Base-by-base conservation (phyloP, 2,888 invertebrate genomes). In the Xanthorhoe spadicearia region DNA sequence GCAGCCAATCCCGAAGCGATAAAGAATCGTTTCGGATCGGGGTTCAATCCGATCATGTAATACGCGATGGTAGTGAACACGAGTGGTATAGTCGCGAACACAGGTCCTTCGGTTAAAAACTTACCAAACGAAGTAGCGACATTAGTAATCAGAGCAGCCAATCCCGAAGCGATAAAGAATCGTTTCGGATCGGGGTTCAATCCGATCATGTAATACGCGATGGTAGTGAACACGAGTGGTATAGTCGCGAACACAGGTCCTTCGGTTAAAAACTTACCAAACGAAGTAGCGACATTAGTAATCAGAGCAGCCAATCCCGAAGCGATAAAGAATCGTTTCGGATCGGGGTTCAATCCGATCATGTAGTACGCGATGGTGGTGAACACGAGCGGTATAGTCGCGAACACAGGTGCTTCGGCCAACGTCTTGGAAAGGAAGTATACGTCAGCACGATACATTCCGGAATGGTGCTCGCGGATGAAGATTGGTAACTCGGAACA, bases 401-500 rank as follows among this genome's bases (percentile, higher is more conserved):
- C 94, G 82, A 98, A 98, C 52, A 98, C 94, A 0, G 99, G 99
- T 0, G 97, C 91, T 81, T 99, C 99, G 0, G 98, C 97, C 48
- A 98, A 79, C 0, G 97, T 98, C 92, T 98, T 99, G 62, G 97
- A 96, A 23, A 99, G 84, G 88, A 98, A 99, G 86, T 98, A 99
- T 0, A 98, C 96, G 77, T 97, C 97, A 0, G 97, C 96, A 57
- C 98, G 94, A 80, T 99, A 99, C 94, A 99, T 96, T 48, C 98
- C 98, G 81, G 97, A 97, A 70, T 96, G 95, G 78, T 98, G 96
- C 84, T 99, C 98, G 13, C 98, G 93, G 73, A 98, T 93, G 85
- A 98, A 98, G 69, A 98, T 96, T 0, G 98, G 98, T 38, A 98
- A 92, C 83, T 99, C 98, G 0, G 96, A 94, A 76, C 97, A 97